Conservation (phyloP, 2,797 vertebrate genomes). For the Natrix natrix region DNA sequence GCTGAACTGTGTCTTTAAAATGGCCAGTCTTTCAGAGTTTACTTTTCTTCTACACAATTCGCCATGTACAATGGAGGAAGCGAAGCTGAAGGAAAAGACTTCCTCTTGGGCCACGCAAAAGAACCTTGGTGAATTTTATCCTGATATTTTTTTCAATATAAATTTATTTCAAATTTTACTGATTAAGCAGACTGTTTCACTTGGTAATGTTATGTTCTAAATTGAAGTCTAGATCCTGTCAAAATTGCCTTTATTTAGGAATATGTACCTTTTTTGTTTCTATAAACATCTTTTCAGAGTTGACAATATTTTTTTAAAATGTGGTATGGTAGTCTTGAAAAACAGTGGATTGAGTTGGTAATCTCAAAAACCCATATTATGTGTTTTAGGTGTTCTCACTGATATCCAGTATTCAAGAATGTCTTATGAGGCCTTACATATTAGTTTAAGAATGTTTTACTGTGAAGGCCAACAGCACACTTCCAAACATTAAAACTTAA, state of each 20-base stretch:
- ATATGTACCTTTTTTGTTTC: rapidly evolving
- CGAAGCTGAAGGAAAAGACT: neutral
- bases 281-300: neutral
- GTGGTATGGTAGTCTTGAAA: neutral
- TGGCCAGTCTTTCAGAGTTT: neutral
- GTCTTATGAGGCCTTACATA: neutral
- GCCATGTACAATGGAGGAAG: neutral
- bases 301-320: neutral
- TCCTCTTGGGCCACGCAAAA: neutral
- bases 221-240: neutral
- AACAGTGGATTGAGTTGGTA: neutral
- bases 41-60: neutral
- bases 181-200: neutral
- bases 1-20: neutral
- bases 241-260: neutral
- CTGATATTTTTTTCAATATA: neutral
- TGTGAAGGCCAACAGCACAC: neutral
- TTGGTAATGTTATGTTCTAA: neutral
- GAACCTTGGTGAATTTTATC: neutral
- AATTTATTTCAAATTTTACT: neutral
- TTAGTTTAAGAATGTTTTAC: constrained; percentile 22
- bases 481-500: neutral
- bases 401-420: neutral
- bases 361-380: neutral
- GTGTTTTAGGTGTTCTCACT: neutral